These are phyloP conservation scores for Micromussa lordhowensis DNA, from an alignment of 92 coral and sea anemone species.

Conservation along the genomic window DNA sequence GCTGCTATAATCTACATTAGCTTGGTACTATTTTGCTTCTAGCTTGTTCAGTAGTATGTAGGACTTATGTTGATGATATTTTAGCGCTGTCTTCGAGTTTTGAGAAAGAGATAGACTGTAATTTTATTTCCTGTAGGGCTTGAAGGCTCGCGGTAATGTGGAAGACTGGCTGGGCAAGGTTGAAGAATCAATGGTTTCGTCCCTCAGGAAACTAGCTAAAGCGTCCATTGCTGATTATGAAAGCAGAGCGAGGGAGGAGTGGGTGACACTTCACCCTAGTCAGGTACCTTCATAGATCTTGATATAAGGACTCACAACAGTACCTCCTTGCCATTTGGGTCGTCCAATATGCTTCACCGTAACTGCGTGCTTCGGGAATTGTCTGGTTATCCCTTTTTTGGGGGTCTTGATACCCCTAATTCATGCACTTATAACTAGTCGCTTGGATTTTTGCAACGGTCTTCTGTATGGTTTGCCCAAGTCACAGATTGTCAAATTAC, in stretches of 20 bases:
- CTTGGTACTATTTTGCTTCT: no score
- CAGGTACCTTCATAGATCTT: slow-evolving; percentile 68
- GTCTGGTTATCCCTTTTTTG: background rate
- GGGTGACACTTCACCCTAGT: slow-evolving; percentile 96
- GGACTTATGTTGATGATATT: background rate
- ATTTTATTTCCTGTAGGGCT: slow-evolving; percentile 69
- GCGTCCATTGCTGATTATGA: slow-evolving; percentile 94
- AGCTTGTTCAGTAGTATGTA: background rate
- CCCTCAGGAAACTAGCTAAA: slow-evolving; percentile 85
- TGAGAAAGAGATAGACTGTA: background rate
- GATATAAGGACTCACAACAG: background rate
- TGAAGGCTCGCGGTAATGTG: slow-evolving; percentile 98
- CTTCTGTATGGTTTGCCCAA: no score
- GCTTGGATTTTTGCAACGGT: no score
- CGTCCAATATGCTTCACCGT: no score
- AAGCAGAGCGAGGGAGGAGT: slow-evolving; percentile 89
- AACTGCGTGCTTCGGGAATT: no score
- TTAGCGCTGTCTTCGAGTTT: background rate
- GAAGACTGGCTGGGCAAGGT: slow-evolving; percentile 99
- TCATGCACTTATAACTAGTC: no score
- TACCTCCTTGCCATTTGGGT: background rate
- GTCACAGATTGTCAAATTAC: no score
- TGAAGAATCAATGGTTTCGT: slow-evolving; percentile 96
- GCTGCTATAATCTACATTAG: background rate
- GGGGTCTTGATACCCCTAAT: no score